phyloP scores from a whole-genome alignment of 2,113 vertebrate species.

The Carlito syrichta region DNA sequence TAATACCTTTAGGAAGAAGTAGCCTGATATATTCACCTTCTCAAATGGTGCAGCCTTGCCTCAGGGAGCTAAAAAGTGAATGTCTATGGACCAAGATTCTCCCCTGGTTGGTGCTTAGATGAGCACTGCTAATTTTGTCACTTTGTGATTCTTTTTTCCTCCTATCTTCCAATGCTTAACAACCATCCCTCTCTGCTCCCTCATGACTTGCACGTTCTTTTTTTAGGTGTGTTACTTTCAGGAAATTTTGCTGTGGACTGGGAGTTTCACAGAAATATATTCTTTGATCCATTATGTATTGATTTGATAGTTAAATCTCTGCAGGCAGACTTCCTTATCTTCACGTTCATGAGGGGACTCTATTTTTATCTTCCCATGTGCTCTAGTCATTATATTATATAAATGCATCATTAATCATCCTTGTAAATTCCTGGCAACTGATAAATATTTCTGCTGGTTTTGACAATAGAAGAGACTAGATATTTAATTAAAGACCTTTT shows the following conservation, averaged over 20 bases:
- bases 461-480: background rate
- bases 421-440: background rate
- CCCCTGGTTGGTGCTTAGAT: background rate
- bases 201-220: background rate
- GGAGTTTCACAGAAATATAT: background rate
- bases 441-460: background rate
- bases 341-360: background rate
- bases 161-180: background rate
- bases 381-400: background rate
- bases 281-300: background rate
- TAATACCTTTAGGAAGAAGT: background rate
- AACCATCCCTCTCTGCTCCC: background rate
- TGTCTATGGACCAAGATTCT: background rate
- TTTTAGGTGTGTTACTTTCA: background rate
- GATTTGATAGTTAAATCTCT: background rate
- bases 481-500: background rate
- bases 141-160: background rate
- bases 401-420: background rate
- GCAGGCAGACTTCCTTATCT: background rate
- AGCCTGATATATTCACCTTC: background rate
- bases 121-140: background rate
- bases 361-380: background rate
- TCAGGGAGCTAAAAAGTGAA: background rate
- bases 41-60: background rate
- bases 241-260: background rate